Evolutionary conservation across 2,113 vertebrate species (phyloP).

Genomic region (Butorides virescens): DNA sequence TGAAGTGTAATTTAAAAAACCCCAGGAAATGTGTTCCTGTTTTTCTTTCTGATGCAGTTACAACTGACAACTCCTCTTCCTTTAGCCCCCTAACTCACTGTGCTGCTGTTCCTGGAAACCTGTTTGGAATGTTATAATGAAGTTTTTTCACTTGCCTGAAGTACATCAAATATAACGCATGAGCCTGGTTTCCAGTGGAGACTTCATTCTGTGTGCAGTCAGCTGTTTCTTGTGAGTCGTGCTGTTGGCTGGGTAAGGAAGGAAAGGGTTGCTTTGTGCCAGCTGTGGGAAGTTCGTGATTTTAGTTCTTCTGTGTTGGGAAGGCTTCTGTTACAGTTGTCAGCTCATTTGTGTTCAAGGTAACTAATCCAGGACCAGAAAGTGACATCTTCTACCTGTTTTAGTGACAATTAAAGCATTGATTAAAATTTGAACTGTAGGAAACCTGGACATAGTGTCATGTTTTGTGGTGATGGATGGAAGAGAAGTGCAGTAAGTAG

Average conservation of each 20-base stretch:
- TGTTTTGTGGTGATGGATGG: background rate
- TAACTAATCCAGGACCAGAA: background rate
- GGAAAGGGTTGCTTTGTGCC: background rate
- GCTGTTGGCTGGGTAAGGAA: background rate
- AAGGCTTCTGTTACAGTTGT: background rate
- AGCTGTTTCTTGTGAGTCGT: conserved; percentile 15
- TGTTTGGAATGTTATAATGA: conserved; percentile 36
- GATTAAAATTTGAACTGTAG: background rate
- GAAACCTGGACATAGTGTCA: background rate
- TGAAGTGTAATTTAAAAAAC: conserved; percentile 60
- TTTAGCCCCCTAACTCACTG: conserved; percentile 7
- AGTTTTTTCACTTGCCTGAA: conserved; percentile 34
- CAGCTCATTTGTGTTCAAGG: background rate
- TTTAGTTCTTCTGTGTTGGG: background rate
- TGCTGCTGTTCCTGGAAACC: background rate
- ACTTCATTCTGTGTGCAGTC: background rate
- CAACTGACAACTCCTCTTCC: conserved; percentile 21
- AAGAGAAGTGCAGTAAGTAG: background rate
- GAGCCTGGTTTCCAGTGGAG: background rate
- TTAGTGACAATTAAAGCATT: background rate
- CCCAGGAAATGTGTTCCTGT: conserved; percentile 62
- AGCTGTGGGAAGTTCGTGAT: background rate
- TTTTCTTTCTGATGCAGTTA: conserved; percentile 66
- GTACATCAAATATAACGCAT: background rate
- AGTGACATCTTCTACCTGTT: background rate